Evolutionary conservation across 2,113 vertebrate genomes (phyloP), one percentile per base, ranked within the genome.

Genomic region (Alligator mississippiensis): DNA sequence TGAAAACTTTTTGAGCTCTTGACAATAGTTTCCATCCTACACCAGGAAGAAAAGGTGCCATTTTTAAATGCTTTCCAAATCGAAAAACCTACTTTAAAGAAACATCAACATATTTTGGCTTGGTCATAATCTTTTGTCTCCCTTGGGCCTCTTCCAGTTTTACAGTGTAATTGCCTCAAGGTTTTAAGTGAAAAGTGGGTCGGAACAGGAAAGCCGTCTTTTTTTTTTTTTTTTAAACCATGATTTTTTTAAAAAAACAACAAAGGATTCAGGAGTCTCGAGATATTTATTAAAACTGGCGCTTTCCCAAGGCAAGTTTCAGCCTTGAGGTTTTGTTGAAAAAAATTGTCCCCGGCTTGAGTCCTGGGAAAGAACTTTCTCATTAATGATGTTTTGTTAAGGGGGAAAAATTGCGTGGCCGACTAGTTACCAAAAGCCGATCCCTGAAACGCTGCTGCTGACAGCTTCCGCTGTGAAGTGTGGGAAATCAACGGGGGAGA

Each of bases 361-460:
- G 93, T 95, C 91, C 94, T 87, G 90, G 90, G 95, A 96, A 96
- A 90, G 87, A 93, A 95, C 91, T 95, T 95, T 95, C 82, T 87
- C 93, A 86, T 95, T 94, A 79, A 85, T 62, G 77, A 93, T 95
- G 88, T 96, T 96, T 93, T 92, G 88, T 77, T 96, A 92, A 93
- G 87, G 90, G 93, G 91, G 13, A 95, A 94, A 96, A 92, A 34
- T 89, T 93, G 86, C 93, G 96, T 97, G 96, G 95, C 93, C 96
- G 95, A 94, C 95, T 96, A 93, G 93, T 93, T 95, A 96, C 94
- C 95, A 97, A 95, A 97, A 93, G 64, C 84, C 93, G 94, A 96
- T 90, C 91, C 94, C 84, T 18, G 7, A 89, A 83, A 93, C 93
- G 93, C 77, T 64, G 61, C 84, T 54, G 66, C 91, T 70, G 13